Evolutionary conservation across 2,888 invertebrate species (phyloP).

Genomic region (Brachycybe producta): DNA sequence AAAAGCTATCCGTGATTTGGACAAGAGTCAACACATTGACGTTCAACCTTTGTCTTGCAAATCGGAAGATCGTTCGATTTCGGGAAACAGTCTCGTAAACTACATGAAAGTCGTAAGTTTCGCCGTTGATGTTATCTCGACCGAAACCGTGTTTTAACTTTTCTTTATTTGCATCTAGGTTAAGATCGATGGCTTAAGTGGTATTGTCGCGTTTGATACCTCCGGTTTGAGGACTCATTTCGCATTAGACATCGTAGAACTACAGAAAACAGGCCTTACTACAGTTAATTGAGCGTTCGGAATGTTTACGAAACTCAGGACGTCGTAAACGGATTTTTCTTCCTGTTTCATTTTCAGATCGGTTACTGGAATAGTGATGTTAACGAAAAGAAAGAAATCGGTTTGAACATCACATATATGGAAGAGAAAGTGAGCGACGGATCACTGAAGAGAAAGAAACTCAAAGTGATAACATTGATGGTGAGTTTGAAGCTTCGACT

Average conservation of each 20-base stretch:
- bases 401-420: neutral
- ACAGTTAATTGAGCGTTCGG: neutral
- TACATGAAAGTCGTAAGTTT: slow-evolving; percentile 15
- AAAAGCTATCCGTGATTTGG: slow-evolving; percentile 9
- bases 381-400: slow-evolving; percentile 2
- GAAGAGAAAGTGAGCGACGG: neutral
- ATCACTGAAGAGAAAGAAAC: no score
- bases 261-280: neutral
- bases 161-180: slow-evolving; percentile 4
- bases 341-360: neutral
- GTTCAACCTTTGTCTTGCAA: slow-evolving; percentile 13
- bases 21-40: slow-evolving; percentile 12
- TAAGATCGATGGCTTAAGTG: slow-evolving; percentile 6
- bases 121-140: neutral
- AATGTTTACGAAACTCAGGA: neutral
- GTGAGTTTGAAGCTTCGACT: neutral
- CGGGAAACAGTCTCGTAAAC: slow-evolving; percentile 13
- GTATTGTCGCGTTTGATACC: slow-evolving; percentile 8
- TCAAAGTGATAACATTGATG: slow-evolving; percentile 5
- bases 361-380: slow-evolving; percentile 1
- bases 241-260: slow-evolving; percentile 4
- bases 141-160: no score
- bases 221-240: slow-evolving; percentile 8
- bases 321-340: neutral
- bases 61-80: neutral